phyloP scores from a whole-genome alignment of 2,797 vertebrate genomes.

The Acanthopagrus latus region DNA sequence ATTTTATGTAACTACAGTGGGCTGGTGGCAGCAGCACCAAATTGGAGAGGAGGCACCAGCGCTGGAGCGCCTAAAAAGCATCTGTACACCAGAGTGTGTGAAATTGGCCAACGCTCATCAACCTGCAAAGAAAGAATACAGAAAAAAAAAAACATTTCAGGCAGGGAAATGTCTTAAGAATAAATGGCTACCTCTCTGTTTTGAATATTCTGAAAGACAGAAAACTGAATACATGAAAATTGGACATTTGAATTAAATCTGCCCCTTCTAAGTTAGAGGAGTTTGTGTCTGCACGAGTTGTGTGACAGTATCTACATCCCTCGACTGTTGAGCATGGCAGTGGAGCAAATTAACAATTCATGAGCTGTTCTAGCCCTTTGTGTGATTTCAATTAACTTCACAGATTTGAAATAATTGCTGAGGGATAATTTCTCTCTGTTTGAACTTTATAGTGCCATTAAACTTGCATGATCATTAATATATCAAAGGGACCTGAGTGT shows the following conservation, averaged over 20 bases:
- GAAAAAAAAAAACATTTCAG: constrained; percentile 4
- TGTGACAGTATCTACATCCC: constrained; percentile 21
- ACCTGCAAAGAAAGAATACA: constrained; percentile 23
- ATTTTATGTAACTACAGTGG: constrained; percentile 80
- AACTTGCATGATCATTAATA: constrained; percentile 68
- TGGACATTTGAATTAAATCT: constrained; percentile 23
- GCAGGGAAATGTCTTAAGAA: constrained; percentile 22
- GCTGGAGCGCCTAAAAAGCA: constrained; percentile 59
- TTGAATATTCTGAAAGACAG: constrained; percentile 21
- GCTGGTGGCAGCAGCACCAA: constrained; percentile 69
- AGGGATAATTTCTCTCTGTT: constrained; percentile 65
- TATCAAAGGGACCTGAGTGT: constrained; percentile 70
- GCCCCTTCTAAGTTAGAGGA: constrained; percentile 3
- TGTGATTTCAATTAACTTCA: constrained; percentile 78
- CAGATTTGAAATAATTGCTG: constrained; percentile 71
- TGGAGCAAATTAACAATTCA: constrained; percentile 68
- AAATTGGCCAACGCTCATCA: constrained; percentile 32
- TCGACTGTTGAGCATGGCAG: constrained; percentile 22
- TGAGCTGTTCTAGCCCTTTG: constrained; percentile 59
- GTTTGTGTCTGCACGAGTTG: constrained; percentile 14
- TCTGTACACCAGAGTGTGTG: constrained; percentile 51
- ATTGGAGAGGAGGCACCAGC: constrained; percentile 61
- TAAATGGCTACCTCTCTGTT: constrained; percentile 1
- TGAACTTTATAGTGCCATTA: constrained; percentile 69
- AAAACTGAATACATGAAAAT: constrained; percentile 17